phyloP scores from a whole-genome alignment of 64 coral and sea anemone species.

The Montipora efflorescens region DNA sequence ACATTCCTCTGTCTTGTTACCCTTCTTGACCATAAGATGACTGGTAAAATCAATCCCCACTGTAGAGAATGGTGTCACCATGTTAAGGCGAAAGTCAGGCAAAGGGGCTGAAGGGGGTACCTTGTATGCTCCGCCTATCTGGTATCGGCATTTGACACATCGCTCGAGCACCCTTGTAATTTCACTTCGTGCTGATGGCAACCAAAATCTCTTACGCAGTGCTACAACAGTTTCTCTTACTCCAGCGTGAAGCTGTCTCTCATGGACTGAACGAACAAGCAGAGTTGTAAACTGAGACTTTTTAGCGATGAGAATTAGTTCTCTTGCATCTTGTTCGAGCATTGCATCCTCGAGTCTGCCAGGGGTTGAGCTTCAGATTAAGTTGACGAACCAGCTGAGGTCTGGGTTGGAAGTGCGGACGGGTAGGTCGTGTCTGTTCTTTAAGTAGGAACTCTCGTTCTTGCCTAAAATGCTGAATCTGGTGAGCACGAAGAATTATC shows the following conservation, averaged over 20 bases:
- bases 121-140: slow-evolving; percentile 36
- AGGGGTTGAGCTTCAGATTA: slow-evolving; percentile 43
- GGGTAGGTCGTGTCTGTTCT: too few relatives aligned
- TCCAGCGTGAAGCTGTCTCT: slow-evolving; percentile 68
- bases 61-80: slow-evolving; percentile 40
- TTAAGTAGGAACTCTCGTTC: too few relatives aligned
- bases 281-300: slow-evolving; percentile 49
- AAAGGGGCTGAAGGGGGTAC: slow-evolving; percentile 41
- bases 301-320: slow-evolving; percentile 53
- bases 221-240: slow-evolving; percentile 60
- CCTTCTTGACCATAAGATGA: too few relatives aligned
- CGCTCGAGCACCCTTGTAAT: neutral
- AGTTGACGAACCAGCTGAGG: slow-evolving; percentile 52
- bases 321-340: slow-evolving; percentile 30
- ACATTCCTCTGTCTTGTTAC: too few relatives aligned
- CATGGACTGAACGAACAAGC: slow-evolving; percentile 50
- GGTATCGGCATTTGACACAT: slow-evolving; percentile 41
- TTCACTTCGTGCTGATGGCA: slow-evolving; percentile 39
- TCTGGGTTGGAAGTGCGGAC: slow-evolving; percentile 7
- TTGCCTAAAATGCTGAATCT: too few relatives aligned
- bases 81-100: slow-evolving; percentile 45
- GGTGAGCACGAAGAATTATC: too few relatives aligned
- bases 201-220: slow-evolving; percentile 58
- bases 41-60: slow-evolving; percentile 57
- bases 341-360: slow-evolving; percentile 51